Percentiles rank a stretch among this genome's conserved stretches.
These are phyloP conservation scores for Apodemia mormo DNA, from an alignment of 2,888 invertebrate species.

Conservation along the genomic window DNA sequence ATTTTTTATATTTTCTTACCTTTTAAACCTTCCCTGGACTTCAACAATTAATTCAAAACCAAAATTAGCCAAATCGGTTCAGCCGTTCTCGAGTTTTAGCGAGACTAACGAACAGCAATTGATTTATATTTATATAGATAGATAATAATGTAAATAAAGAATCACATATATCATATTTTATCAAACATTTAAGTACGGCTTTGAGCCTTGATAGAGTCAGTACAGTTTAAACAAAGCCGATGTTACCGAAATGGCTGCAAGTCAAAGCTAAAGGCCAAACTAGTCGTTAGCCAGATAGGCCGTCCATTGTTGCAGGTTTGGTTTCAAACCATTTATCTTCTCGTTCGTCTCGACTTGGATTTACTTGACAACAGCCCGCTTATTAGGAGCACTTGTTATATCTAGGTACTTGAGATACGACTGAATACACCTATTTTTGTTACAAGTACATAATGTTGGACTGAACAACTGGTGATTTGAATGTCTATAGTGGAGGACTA, in stretches of 20 bases:
- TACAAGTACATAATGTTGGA: not conserved
- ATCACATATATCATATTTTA: no score
- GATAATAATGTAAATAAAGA: no score
- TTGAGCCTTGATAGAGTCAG: not conserved
- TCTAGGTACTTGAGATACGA: not conserved
- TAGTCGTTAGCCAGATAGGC: slow-evolving; percentile 9
- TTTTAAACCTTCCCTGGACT: no score
- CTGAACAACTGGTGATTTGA: not conserved
- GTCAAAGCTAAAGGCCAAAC: slow-evolving; percentile 6
- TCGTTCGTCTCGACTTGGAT: slow-evolving; percentile 9
- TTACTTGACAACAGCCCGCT: slow-evolving; percentile 12
- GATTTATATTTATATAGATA: no score
- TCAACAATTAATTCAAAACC: no score
- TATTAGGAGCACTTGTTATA: slow-evolving; percentile 9
- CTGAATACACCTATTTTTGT: slow-evolving; percentile 7
- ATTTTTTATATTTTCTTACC: no score
- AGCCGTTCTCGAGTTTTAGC: no score
- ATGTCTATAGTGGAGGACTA: not conserved
- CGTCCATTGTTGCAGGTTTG: slow-evolving; percentile 11
- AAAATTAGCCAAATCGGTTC: no score
- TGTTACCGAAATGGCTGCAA: not conserved
- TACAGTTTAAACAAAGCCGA: slow-evolving; percentile 9
- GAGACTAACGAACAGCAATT: no score
- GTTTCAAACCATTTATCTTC: slow-evolving; percentile 4
- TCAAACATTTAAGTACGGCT: not conserved